phyloP scores from a whole-genome alignment of 1,140 invertebrate species.

The Colletes latitarsis region DNA sequence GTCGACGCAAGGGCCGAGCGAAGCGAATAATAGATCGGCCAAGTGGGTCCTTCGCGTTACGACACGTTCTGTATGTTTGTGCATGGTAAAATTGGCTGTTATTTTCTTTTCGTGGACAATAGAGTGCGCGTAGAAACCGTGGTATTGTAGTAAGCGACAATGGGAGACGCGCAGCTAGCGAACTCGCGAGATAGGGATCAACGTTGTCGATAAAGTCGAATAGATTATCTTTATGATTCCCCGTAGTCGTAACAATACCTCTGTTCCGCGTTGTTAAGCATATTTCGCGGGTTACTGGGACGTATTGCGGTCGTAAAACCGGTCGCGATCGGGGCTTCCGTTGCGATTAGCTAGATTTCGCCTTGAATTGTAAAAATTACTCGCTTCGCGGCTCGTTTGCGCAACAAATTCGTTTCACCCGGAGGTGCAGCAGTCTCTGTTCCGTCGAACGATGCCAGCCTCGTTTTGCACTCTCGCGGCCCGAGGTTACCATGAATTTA shows the following conservation, averaged over 20 bases:
- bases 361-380: conserved; percentile 31
- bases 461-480: not conserved
- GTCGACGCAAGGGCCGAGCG: no score
- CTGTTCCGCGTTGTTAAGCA: conserved; percentile 39
- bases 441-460: not conserved
- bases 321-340: conserved; percentile 45
- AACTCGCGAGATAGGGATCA: conserved; percentile 54
- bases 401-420: conserved; percentile 30
- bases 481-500: not conserved
- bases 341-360: conserved; percentile 29
- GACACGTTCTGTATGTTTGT: not conserved
- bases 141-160: conserved; percentile 40
- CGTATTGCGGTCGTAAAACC: conserved; percentile 37
- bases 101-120: conserved; percentile 13
- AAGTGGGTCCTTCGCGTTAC: no score
- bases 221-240: conserved; percentile 58
- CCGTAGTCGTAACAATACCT: conserved; percentile 58
- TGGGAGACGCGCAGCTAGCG: not conserved
- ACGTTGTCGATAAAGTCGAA: conserved; percentile 42
- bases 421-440: not conserved
- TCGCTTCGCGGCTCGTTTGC: conserved; percentile 54
- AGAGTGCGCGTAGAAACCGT: not conserved
- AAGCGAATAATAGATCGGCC: no score
- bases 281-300: conserved; percentile 54
- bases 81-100: conserved; percentile 30